Conservation (phyloP, 2,888 invertebrate genomes). For the Slavum lentiscoides region DNA sequence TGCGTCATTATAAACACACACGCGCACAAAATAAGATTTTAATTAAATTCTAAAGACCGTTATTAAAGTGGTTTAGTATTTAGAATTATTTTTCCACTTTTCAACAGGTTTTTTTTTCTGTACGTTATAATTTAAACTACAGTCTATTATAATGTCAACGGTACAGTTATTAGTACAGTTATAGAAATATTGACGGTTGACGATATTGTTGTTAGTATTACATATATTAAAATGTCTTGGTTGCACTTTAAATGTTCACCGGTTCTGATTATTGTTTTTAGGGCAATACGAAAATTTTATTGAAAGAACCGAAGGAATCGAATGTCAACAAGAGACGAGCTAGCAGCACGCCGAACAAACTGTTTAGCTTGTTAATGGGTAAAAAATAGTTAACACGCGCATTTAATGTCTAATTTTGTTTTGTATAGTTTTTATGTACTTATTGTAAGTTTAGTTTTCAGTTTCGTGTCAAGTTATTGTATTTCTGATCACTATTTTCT, state of each 20-base stretch:
- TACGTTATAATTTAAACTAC: too few relatives aligned
- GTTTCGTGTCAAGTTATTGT: too few relatives aligned
- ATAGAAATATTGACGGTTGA: too few relatives aligned
- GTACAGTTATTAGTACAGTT: too few relatives aligned
- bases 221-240: neutral
- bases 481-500: too few relatives aligned
- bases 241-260: neutral
- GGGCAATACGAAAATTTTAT: conserved; percentile 13
- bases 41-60: neutral
- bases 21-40: too few relatives aligned
- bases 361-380: conserved; percentile 38
- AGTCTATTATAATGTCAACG: neutral
- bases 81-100: neutral
- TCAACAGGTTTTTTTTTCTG: neutral
- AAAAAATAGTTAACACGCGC: conserved; percentile 2
- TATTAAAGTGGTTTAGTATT: neutral
- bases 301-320: conserved; percentile 44
- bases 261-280: neutral
- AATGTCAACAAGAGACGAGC: conserved; percentile 30
- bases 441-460: too few relatives aligned
- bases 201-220: too few relatives aligned
- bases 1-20: neutral
- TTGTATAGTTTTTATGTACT: too few relatives aligned
- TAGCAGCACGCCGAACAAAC: conserved; percentile 44
- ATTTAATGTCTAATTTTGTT: neutral